Percentiles rank a stretch among this genome's conserved stretches.
Conservation (phyloP, 1,140 invertebrate genomes). For the Drepana arcuata region DNA sequence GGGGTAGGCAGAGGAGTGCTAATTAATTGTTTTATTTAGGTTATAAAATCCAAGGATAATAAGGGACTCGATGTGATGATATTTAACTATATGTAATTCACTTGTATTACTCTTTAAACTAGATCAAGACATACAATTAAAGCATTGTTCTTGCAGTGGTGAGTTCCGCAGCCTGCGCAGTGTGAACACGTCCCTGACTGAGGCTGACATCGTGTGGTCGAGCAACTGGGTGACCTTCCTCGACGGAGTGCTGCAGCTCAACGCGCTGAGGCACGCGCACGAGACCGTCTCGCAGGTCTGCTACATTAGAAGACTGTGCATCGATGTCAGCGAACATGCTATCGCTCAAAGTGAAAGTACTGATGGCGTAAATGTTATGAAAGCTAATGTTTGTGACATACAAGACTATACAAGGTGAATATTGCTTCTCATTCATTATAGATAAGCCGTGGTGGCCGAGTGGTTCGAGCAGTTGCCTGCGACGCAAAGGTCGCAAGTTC, state of each 20-base stretch:
- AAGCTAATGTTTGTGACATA: neutral
- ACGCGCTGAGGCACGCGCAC: slow-evolving; percentile 1
- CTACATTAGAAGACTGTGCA: neutral
- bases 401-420: neutral
- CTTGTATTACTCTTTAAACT: neutral
- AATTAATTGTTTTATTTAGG: neutral
- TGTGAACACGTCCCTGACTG: neutral
- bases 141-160: slow-evolving; percentile 8
- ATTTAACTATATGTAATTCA: neutral
- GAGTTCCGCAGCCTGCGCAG: slow-evolving; percentile 11
- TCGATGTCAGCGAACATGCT: neutral
- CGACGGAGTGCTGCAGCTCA: slow-evolving; percentile 13
- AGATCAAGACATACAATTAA: neutral
- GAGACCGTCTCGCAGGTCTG: slow-evolving; percentile 1
- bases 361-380: neutral
- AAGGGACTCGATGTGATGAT: neutral
- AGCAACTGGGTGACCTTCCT: slow-evolving; percentile 14
- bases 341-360: neutral
- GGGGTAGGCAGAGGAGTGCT: too few relatives aligned
- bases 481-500: too few relatives aligned
- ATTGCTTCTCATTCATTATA: too few relatives aligned
- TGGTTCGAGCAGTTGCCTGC: too few relatives aligned
- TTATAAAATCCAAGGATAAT: neutral
- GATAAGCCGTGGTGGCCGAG: too few relatives aligned
- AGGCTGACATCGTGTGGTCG: slow-evolving; percentile 9